Base-by-base conservation (phyloP, 2,797 vertebrate genomes). In the Xenopus petersii region DNA sequence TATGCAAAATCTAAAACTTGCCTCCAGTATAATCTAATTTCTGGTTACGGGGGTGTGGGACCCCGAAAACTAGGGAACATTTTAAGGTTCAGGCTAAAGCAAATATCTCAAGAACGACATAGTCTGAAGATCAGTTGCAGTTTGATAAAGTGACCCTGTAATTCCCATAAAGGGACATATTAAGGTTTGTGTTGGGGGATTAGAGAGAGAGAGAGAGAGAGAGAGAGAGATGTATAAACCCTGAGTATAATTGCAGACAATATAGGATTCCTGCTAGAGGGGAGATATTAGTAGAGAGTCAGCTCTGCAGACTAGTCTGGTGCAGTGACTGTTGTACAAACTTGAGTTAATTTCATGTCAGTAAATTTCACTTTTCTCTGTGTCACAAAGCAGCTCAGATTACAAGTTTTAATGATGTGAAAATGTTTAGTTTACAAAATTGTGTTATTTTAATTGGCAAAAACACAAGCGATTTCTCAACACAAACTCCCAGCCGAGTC, bases 351-450 rank as follows among this genome's bases (percentile, higher is more conserved):
- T 92, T 92, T 91, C 90, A 92, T 92, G 91, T 92, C 91, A 92
- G 91, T 89, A 91, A 92, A 92, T 92, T 90, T 91, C 89, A 88
- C 89, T 87, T 89, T 91, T 93, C 90, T 92, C 92, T 93, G 91
- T 92, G 91, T 91, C 91, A 90, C 88, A 92, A 93, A 93, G 89
- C 91, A 93, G 91, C 88, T 86, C 89, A 92, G 90, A 93, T 92
- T 93, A 93, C 89, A 92, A 90, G 92, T 93, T 93, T 92, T 91
- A 92, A 93, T 92, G 91, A 91, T 92, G 89, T 91, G 89, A 91
- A 92, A 93, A 92, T 92, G 91, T 93, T 92, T 92, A 89, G 91
- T 92, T 92, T 91, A 93, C 91, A 92, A 92, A 92, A 93, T 93
- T 90, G 93, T 91, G 91, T 92, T 92, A 92, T 93, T 92, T 93